Evolutionary conservation across 2,797 vertebrate genomes (phyloP), one percentile per base, ranked within the genome.

Genomic region (Merluccius polli): DNA sequence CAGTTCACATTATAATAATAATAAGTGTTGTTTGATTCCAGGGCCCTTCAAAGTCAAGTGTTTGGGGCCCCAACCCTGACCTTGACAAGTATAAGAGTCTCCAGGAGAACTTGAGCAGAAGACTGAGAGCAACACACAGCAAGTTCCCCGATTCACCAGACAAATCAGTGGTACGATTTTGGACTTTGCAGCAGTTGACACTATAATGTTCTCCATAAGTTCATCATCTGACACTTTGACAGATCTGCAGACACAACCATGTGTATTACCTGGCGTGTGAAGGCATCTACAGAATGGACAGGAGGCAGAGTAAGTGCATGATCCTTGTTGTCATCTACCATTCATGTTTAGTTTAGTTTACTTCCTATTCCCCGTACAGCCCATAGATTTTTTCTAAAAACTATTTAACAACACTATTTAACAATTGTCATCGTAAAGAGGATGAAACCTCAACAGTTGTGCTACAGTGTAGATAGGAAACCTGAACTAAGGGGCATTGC

Each of bases 201-300:
- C 29, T 32, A 16, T 69, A 30, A 7, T 16, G 27, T 30, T 69
- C 31, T 69, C 32, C 29, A 32, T 69, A 30, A 30, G 16, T 16
- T 30, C 29, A 69, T 16, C 1, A 21, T 70, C 29, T 80, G 0
- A 74, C 15, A 78, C 0, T 81, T 76, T 82, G 8, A 29, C 91
- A 98, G 97, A 86, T 97, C 36, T 92, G 79, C 68, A 93, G 95
- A 82, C 91, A 84, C 70, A 86, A 92, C 48, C 94, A 95, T 81
- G 84, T 94, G 33, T 99, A 99, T 87, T 95, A 94, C 83, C 90
- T 94, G 86, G 94, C 97, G 82, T 88, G 90, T 21, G 92, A 94
- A 80, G 92, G 93, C 77, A 89, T 99, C 89, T 96, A 95, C 92
- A 94, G 95, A 87, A 91, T 90, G 78, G 92, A 94, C 87, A 89